Base-by-base conservation (phyloP, 2,113 vertebrate genomes). In the Tupaia tana region DNA sequence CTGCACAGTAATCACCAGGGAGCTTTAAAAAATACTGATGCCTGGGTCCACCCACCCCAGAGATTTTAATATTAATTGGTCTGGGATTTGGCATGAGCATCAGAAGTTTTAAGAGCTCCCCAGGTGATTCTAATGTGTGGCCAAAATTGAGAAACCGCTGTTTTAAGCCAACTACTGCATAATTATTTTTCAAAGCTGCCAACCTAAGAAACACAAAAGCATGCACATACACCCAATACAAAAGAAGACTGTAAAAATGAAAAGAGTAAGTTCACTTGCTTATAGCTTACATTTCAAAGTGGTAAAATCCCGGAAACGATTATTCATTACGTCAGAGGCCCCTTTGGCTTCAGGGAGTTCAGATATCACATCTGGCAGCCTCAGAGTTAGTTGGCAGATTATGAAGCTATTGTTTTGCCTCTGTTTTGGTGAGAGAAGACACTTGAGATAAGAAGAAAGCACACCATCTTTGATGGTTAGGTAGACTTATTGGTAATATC, bases 151-250 rank as follows among this genome's bases (percentile, higher is more conserved):
- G 80, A 93, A 70, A 63, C 18, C 78, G 90, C 61, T 63, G 24
- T 61, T 90, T 8, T 27, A 27, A 56, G 90, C 80, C 93, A 90
- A 83, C 24, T 71, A 75, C 56, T 75, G 79, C 8, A 94, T 61
- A 85, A 83, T 92, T 66, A 66, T 73, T 94, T 54, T 88, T 95
- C 58, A 54, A 80, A 93, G 78, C 52, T 85, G 80, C 90, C 77
- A 93, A 79, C 18, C 66, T 67, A 59, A 61, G 80, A 92, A 80
- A 82, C 9, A 89, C 13, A 43, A 19, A 61, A 16, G 73, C 16
- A 73, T 6, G 59, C 34, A 73, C 11, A 24, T 31, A 66, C 43
- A 58, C 9, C n/a, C 29, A 12, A 12, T 20, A 63, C 19, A 79
- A 80, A 67, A 70, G 74, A 25, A 63, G 19, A 54, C 20, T 83